Percentiles rank a stretch among this genome's conserved stretches.
phyloP scores from a whole-genome alignment of 2,888 invertebrate genomes.

The Tetranychus truncatus region DNA sequence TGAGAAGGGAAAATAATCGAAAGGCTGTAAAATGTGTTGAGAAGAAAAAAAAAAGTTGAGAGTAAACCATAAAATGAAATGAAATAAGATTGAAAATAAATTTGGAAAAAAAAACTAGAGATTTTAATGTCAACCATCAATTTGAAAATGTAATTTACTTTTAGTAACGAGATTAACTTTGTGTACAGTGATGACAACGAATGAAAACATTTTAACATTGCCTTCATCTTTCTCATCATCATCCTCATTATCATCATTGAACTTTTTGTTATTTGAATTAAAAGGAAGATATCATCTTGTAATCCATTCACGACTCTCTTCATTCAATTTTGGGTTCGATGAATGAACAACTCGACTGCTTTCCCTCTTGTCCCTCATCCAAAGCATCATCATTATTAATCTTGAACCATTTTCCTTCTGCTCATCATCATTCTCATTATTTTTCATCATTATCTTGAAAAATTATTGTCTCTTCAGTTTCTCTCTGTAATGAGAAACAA shows the following conservation, averaged over 20 bases:
- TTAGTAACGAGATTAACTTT: neutral
- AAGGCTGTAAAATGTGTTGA: neutral
- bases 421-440: neutral
- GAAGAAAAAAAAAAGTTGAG: too few relatives aligned
- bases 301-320: too few relatives aligned
- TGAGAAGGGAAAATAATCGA: neutral
- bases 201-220: too few relatives aligned
- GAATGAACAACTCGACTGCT: neutral
- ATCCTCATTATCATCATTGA: neutral
- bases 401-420: neutral
- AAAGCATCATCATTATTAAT: neutral
- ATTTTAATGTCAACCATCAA: neutral
- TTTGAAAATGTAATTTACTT: constrained; percentile 1
- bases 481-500: neutral
- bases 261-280: too few relatives aligned
- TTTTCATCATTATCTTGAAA: neutral
- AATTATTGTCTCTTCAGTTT: neutral
- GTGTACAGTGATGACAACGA: too few relatives aligned
- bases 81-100: neutral
- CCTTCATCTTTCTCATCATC: too few relatives aligned
- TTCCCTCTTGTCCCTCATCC: neutral
- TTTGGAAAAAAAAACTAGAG: neutral
- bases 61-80: neutral
- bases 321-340: too few relatives aligned
- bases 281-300: too few relatives aligned